Percentiles rank a stretch among this genome's conserved stretches.
Evolutionary conservation across 2,797 vertebrate genomes (phyloP).

Genomic region (Bradypus variegatus): DNA sequence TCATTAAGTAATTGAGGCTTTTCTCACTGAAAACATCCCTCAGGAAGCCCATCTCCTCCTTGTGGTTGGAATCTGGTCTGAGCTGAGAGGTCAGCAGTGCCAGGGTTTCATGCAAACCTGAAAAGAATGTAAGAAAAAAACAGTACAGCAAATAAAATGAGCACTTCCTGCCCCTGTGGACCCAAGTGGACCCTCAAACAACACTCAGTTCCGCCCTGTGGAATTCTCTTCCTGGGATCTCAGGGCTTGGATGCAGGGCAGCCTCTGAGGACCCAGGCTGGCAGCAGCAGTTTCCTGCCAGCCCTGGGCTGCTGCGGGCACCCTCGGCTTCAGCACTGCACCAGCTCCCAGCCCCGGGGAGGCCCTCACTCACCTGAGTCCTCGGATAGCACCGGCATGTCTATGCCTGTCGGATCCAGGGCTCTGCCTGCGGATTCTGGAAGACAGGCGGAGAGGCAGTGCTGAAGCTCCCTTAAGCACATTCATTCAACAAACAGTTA

Average conservation of each 20-base stretch:
- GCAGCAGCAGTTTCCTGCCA: not conserved
- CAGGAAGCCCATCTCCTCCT: slow-evolving; percentile 89
- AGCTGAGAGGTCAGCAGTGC: slow-evolving; percentile 91
- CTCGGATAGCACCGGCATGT: slow-evolving; percentile 93
- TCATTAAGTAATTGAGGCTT: slow-evolving; percentile 89
- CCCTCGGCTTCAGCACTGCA: not conserved
- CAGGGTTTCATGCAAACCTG: slow-evolving; percentile 91
- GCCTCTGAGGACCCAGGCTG: not conserved
- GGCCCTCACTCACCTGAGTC: slow-evolving; percentile 81
- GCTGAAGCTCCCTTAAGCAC: not conserved
- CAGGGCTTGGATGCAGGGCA: not conserved
- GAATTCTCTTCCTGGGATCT: not conserved
- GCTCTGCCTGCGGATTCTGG: slow-evolving; percentile 4
- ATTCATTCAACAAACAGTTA: not conserved
- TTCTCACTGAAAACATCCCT: slow-evolving; percentile 89
- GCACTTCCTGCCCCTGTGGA: not conserved
- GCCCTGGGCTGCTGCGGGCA: not conserved
- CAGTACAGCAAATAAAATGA: not conserved
- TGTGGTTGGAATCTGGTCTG: slow-evolving; percentile 88
- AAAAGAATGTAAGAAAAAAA: slow-evolving; percentile 22
- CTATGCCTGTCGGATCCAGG: slow-evolving; percentile 61
- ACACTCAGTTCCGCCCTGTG: not conserved
- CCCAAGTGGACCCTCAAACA: not conserved
- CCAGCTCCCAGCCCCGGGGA: not conserved
- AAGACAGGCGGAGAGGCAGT: not conserved